These are phyloP conservation scores for Cephalotes varians DNA, from an alignment of 2,888 invertebrate genomes.

Conservation along the genomic window DNA sequence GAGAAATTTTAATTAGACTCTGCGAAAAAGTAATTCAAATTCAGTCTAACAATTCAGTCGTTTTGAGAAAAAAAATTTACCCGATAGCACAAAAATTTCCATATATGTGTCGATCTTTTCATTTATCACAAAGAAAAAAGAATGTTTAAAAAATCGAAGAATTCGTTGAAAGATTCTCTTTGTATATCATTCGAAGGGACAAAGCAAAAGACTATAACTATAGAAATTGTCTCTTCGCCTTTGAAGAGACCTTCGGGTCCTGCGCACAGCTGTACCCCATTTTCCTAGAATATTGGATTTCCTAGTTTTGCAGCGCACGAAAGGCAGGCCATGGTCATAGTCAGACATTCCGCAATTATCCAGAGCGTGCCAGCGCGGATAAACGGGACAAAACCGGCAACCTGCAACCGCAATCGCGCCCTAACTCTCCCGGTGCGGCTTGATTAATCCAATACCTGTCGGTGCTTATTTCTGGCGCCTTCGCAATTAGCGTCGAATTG, in stretches of 20 bases:
- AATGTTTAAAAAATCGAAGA: background rate
- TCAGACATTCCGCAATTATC: conserved; percentile 27
- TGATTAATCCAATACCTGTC: conserved; percentile 74
- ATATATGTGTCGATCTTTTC: background rate
- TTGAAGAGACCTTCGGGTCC: background rate
- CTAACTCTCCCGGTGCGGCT: conserved; percentile 65
- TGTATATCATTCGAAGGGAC: background rate
- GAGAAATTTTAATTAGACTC: background rate
- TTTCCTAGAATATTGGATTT: conserved; percentile 55
- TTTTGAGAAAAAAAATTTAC: background rate
- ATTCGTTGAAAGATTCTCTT: background rate
- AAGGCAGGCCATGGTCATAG: background rate
- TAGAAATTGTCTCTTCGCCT: conserved; percentile 5
- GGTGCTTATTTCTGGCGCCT: conserved; percentile 55
- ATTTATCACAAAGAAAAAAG: background rate
- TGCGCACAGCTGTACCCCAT: conserved; percentile 24
- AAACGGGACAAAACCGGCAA: conserved; percentile 51
- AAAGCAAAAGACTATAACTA: background rate
- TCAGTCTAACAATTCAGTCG: background rate
- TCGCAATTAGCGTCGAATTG: conserved; percentile 62
- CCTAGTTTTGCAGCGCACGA: background rate
- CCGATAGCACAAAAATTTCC: background rate
- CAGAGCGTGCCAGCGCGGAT: conserved; percentile 1
- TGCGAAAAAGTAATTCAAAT: background rate
- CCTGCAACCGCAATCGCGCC: conserved; percentile 48